Conservation (phyloP, 1,140 invertebrate genomes). For the Vanessa atalanta region DNA sequence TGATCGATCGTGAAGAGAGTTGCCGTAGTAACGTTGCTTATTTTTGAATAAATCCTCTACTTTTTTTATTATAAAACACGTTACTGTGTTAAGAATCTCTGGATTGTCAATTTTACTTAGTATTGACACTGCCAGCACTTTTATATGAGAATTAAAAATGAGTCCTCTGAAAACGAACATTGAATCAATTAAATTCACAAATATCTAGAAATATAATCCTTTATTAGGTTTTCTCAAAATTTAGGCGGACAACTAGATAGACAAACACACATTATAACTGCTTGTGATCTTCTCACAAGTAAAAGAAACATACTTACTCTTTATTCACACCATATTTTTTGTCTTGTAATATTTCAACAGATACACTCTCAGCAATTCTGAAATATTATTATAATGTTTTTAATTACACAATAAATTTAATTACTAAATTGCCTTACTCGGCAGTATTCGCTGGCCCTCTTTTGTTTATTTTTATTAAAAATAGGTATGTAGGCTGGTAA, state of each 20-base stretch:
- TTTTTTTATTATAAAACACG: constrained; percentile 49
- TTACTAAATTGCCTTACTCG: too few species aligned
- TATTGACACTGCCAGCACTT: constrained; percentile 47
- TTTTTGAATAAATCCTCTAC: constrained; percentile 62
- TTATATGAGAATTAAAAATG: constrained; percentile 61
- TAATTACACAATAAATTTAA: too few species aligned
- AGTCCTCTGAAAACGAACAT: constrained; percentile 49
- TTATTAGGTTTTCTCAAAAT: too few species aligned
- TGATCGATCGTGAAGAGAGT: constrained; percentile 56
- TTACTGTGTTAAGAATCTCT: constrained; percentile 48
- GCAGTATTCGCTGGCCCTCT: too few species aligned
- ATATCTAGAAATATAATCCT: too few species aligned
- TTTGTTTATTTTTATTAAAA: too few species aligned
- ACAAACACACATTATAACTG: too few species aligned
- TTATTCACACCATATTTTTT: constrained; percentile 39
- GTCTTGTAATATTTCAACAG: constrained; percentile 51
- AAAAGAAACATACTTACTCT: constrained; percentile 43
- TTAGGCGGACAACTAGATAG: too few species aligned
- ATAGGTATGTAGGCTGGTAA: too few species aligned
- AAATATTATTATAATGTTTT: constrained; percentile 30
- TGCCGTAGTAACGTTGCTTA: constrained; percentile 67
- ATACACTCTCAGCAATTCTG: constrained; percentile 60
- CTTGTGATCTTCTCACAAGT: too few species aligned
- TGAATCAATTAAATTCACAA: neutral
- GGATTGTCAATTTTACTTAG: constrained; percentile 53